phyloP scores from a whole-genome alignment of 2,888 invertebrate genomes.

The Leptura quadrifasciata region DNA sequence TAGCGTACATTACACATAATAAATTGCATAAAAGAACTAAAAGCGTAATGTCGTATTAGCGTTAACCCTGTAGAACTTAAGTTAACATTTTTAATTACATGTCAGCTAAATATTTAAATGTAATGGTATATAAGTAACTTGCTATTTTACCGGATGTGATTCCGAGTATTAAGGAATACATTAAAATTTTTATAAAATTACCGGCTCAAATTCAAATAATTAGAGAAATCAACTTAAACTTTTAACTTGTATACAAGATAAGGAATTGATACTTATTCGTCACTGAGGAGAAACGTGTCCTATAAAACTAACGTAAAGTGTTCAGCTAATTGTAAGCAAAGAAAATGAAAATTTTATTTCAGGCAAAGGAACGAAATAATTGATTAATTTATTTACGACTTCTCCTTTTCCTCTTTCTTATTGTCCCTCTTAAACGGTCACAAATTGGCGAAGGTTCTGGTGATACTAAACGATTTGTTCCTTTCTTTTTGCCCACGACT shows the following conservation, averaged over 20 bases:
- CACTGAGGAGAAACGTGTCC: neutral
- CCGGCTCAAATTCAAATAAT: too few relatives aligned
- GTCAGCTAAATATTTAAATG: neutral
- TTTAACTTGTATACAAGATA: too few relatives aligned
- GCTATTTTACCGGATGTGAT: too few relatives aligned
- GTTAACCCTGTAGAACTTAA: neutral
- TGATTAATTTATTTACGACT: constrained; percentile 3
- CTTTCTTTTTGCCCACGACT: neutral
- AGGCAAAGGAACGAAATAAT: constrained; percentile 1
- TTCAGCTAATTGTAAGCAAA: neutral
- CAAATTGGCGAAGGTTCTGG: neutral
- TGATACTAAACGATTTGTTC: neutral
- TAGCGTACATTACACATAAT: constrained; percentile 53
- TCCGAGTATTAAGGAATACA: too few relatives aligned
- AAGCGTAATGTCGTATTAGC: constrained; percentile 19
- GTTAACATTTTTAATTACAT: neutral
- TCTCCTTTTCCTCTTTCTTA: neutral
- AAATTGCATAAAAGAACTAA: constrained; percentile 49
- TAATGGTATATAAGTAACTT: neutral
- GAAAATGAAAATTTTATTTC: constrained; percentile 1
- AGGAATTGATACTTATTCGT: neutral
- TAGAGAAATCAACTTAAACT: too few relatives aligned
- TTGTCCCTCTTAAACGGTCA: neutral
- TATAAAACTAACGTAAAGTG: neutral
- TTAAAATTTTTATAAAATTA: too few relatives aligned